Conservation (phyloP, 2,888 invertebrate genomes). For the Troilus luridus region DNA sequence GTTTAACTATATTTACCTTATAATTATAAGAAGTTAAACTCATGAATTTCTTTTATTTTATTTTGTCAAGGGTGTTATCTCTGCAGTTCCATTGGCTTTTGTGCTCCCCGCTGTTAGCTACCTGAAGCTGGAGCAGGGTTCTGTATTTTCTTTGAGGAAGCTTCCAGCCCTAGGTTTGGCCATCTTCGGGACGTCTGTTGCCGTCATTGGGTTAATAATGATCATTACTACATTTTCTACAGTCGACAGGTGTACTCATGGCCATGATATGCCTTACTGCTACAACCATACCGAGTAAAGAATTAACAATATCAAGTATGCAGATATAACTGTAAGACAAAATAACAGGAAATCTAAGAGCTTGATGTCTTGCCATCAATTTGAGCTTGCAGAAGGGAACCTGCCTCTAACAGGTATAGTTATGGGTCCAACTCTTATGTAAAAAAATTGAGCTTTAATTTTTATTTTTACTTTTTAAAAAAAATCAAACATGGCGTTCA, state of each 20-base stretch:
- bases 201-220: conserved; percentile 74
- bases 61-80: conserved; percentile 78
- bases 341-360: conserved; percentile 37
- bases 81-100: conserved; percentile 87
- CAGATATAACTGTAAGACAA: background rate
- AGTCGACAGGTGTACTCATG: conserved; percentile 75
- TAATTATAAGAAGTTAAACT: background rate
- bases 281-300: conserved; percentile 63
- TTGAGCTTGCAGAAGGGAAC: conserved; percentile 36
- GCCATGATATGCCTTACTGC: conserved; percentile 77
- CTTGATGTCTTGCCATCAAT: conserved; percentile 21
- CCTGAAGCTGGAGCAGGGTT: conserved; percentile 81
- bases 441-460: background rate
- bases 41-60: background rate
- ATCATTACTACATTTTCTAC: conserved; percentile 67
- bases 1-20: background rate
- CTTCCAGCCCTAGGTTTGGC: conserved; percentile 80
- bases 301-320: background rate
- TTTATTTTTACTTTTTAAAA: background rate
- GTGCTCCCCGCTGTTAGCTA: conserved; percentile 85
- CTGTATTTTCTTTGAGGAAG: conserved; percentile 77
- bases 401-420: conserved; percentile 27
- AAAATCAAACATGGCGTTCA: background rate
- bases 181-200: conserved; percentile 78
- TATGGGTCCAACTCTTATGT: conserved; percentile 29